phyloP scores from a whole-genome alignment of 2,797 vertebrate species.

The Hyperoplus lanceolatus region DNA sequence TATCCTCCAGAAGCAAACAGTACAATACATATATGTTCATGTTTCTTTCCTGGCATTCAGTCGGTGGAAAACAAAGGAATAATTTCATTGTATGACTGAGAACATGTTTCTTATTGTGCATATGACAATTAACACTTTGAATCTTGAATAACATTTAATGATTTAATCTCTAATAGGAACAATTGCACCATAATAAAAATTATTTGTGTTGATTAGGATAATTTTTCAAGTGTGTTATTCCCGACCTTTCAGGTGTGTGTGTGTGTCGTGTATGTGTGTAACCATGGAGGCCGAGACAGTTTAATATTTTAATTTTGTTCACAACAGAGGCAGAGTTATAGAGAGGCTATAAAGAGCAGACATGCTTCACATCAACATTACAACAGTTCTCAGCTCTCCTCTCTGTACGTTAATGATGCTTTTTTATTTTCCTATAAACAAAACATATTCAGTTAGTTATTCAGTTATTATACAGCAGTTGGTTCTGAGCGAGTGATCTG shows the following conservation, averaged over 20 bases:
- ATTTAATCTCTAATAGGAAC: background rate
- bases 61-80: no score
- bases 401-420: background rate
- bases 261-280: slow-evolving; percentile 21
- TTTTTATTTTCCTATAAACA: background rate
- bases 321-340: slow-evolving; percentile 51
- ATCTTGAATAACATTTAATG: no score
- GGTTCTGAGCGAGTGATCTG: no score
- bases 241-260: slow-evolving; percentile 13
- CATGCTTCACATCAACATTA: slow-evolving; percentile 36
- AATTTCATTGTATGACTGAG: no score
- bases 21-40: background rate
- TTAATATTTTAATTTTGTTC: slow-evolving; percentile 64
- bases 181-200: background rate
- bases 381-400: slow-evolving; percentile 16
- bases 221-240: background rate
- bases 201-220: background rate
- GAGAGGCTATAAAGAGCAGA: slow-evolving; percentile 57
- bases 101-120: no score
- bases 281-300: slow-evolving; percentile 56
- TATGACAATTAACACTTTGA: no score
- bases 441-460: background rate
- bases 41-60: no score
- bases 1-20: background rate
- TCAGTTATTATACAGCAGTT: no score